Percentiles rank a stretch among this genome's conserved stretches.
These are phyloP conservation scores for Pegea sp. DNA, from an alignment of 23 tunicate genomes.

Conservation along the genomic window DNA sequence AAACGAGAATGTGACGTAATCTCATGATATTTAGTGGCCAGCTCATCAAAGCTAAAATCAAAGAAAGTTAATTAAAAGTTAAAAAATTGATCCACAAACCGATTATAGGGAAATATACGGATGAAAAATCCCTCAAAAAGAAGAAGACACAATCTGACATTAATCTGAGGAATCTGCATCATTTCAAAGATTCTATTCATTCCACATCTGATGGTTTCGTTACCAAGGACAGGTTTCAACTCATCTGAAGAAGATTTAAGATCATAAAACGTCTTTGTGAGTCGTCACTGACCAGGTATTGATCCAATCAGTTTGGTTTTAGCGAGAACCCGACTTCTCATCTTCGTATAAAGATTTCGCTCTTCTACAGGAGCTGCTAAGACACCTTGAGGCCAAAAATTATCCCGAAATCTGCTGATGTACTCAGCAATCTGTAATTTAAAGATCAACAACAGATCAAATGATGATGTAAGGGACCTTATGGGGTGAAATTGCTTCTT, in stretches of 20 bases:
- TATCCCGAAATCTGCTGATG: constrained; percentile 30
- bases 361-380: constrained; percentile 41
- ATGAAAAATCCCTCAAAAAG: constrained; percentile 51
- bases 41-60: too few species aligned
- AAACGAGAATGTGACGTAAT: too few species aligned
- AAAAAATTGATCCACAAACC: constrained; percentile 6
- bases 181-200: constrained; percentile 56
- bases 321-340: constrained; percentile 67
- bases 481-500: constrained; percentile 56
- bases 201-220: constrained; percentile 67
- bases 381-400: constrained; percentile 75
- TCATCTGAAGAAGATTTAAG: constrained; percentile 18
- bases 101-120: constrained; percentile 39
- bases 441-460: not conserved
- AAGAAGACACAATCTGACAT: constrained; percentile 42
- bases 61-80: not conserved
- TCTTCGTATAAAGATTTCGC: constrained; percentile 12
- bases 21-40: too few species aligned
- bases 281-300: constrained; percentile 23
- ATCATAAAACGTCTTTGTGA: not conserved
- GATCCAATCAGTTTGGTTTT: constrained; percentile 82
- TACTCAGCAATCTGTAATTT: constrained; percentile 25
- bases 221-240: constrained; percentile 56
- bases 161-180: constrained; percentile 40
- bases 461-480: constrained; percentile 8